Conservation (phyloP, 2,888 invertebrate genomes). For the Zaprionus bogoriensis region DNA sequence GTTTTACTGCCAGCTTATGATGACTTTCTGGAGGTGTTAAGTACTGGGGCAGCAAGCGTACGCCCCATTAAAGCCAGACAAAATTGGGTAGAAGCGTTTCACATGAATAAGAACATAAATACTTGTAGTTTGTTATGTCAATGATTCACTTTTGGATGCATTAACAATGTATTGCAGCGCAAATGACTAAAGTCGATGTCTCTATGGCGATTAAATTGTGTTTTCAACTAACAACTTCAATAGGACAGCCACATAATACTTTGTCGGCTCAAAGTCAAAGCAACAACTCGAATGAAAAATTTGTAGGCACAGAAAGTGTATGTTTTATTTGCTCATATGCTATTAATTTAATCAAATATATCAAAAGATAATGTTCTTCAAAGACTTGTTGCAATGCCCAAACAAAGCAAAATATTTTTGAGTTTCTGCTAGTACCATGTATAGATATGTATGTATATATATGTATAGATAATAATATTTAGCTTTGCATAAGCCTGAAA, state of each 20-base stretch:
- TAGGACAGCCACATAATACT: too few relatives aligned
- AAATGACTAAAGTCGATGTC: not conserved
- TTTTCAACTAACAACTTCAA: too few relatives aligned
- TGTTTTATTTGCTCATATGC: too few relatives aligned
- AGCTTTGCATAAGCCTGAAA: constrained; percentile 37
- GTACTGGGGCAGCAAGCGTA: constrained; percentile 29
- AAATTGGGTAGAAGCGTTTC: constrained; percentile 5
- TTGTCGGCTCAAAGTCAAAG: too few relatives aligned
- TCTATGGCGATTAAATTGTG: not conserved
- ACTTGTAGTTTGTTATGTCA: not conserved
- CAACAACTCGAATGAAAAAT: too few relatives aligned
- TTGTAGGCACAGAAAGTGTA: too few relatives aligned
- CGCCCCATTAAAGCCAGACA: constrained; percentile 42
- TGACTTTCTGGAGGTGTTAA: constrained; percentile 34
- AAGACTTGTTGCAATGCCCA: not conserved
- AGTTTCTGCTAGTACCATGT: constrained; percentile 6
- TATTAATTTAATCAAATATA: not conserved
- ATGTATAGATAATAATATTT: constrained; percentile 23
- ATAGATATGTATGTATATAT: constrained; percentile 19
- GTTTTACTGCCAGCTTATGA: constrained; percentile 10
- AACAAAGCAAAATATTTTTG: not conserved
- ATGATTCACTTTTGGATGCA: not conserved
- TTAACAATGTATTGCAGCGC: not conserved
- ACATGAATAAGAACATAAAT: constrained; percentile 1
- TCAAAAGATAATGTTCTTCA: too few relatives aligned